A percentile compares a stretch with the other conserved stretches of the same genome.
These are phyloP conservation scores for Rhinoptilus africanus DNA, from an alignment of 2,113 vertebrate species.

Conservation along the genomic window DNA sequence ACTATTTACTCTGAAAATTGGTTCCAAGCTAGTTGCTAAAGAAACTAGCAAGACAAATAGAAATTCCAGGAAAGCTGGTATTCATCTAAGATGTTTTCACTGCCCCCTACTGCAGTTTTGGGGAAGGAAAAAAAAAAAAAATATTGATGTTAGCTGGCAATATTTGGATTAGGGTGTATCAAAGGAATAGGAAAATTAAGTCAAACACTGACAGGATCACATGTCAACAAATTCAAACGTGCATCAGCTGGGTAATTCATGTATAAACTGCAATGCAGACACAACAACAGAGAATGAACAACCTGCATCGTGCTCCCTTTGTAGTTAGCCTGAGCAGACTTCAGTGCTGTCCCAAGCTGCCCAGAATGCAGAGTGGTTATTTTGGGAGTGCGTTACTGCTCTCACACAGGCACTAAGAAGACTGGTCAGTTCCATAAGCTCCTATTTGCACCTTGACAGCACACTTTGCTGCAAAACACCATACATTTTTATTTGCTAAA, in stretches of 20 bases:
- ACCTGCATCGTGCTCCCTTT: accelerated
- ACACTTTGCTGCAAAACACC: slow-evolving; percentile 7
- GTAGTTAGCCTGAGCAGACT: accelerated
- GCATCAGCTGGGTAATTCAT: not conserved
- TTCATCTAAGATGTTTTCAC: not conserved
- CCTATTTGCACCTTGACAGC: not conserved
- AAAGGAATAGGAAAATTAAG: not conserved
- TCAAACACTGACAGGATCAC: not conserved
- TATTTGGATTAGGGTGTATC: not conserved
- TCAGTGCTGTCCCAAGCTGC: not conserved
- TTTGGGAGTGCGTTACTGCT: not conserved
- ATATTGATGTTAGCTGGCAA: not conserved
- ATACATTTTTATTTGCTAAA: not conserved
- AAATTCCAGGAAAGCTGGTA: not conserved
- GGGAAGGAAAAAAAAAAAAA: no score
- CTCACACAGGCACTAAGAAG: not conserved
- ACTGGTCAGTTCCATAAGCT: not conserved
- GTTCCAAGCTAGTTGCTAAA: not conserved
- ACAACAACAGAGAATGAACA: not conserved
- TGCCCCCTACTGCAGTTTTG: slow-evolving; percentile 2
- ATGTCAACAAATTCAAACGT: not conserved
- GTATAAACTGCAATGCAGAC: not conserved
- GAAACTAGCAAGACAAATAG: not conserved
- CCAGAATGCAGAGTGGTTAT: not conserved
- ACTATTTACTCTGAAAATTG: not conserved